These are phyloP conservation scores for Rotaria sp. DNA, from an alignment of 2,888 invertebrate genomes.

Conservation along the genomic window DNA sequence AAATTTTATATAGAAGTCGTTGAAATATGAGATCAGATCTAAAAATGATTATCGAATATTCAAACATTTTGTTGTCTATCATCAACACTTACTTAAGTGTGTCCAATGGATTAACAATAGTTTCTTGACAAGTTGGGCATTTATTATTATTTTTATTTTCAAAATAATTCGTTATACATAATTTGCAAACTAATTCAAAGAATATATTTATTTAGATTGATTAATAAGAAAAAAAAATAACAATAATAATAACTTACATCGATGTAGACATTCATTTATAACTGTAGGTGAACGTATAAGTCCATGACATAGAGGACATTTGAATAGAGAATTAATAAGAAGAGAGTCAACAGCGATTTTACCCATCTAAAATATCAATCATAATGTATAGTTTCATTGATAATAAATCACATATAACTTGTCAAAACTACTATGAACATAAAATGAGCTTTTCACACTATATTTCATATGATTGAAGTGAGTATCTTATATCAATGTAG, in stretches of 20 bases:
- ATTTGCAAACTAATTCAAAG: background rate
- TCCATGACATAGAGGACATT: constrained; percentile 11
- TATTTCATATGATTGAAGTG: background rate
- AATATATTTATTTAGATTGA: background rate
- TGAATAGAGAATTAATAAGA: background rate
- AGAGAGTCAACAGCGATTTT: background rate
- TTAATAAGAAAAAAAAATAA: background rate
- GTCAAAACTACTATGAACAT: background rate
- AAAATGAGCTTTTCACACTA: background rate
- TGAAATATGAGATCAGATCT: background rate
- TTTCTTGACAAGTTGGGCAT: background rate
- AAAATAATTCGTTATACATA: constrained; percentile 11
- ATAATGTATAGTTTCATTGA: background rate
- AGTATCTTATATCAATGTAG: background rate
- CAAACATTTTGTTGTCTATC: background rate
- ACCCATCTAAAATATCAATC: background rate
- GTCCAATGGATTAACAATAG: background rate
- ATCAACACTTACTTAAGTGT: background rate
- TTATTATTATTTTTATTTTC: background rate
- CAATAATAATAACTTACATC: background rate
- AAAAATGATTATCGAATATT: background rate
- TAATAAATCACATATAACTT: background rate
- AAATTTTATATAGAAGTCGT: background rate
- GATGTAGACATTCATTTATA: constrained; percentile 28
- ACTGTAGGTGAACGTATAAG: background rate